These are phyloP conservation scores for Hydractinia symbiolongicarpus DNA, from an alignment of 30 jellyfish, hydroid and myxozoan genomes.

Conservation along the genomic window DNA sequence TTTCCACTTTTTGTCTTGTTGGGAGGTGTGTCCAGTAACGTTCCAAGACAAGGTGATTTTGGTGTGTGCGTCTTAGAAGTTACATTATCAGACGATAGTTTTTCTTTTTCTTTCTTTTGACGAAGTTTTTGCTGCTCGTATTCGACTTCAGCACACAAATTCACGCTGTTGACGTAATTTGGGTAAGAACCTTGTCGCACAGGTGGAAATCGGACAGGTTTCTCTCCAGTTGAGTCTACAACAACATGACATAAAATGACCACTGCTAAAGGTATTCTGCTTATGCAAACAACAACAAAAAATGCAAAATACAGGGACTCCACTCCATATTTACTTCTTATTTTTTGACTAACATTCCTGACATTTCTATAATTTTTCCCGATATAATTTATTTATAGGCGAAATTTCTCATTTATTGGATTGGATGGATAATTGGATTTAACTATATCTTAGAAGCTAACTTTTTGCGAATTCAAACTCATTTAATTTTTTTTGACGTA, in stretches of 20 bases:
- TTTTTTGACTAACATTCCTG: no score
- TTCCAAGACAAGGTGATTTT: not conserved
- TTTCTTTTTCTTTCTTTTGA: constrained; percentile 41
- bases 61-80: not conserved
- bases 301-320: not conserved
- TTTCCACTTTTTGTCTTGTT: not conserved
- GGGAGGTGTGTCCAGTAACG: not conserved
- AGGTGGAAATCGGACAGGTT: constrained; percentile 48
- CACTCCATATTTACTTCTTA: no score
- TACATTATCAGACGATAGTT: not conserved
- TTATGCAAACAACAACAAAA: not conserved
- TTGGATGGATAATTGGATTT: no score
- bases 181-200: constrained; percentile 65
- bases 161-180: constrained; percentile 38
- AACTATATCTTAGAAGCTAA: no score
- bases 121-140: constrained; percentile 48
- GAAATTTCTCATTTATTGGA: no score
- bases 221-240: not conserved
- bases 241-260: no score
- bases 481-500: no score
- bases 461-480: no score
- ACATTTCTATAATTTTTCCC: no score
- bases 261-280: not conserved
- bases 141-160: constrained; percentile 55
- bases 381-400: no score